Evolutionary conservation across 2,797 vertebrate genomes (phyloP).

Genomic region (Catamblyrhynchus diadema): DNA sequence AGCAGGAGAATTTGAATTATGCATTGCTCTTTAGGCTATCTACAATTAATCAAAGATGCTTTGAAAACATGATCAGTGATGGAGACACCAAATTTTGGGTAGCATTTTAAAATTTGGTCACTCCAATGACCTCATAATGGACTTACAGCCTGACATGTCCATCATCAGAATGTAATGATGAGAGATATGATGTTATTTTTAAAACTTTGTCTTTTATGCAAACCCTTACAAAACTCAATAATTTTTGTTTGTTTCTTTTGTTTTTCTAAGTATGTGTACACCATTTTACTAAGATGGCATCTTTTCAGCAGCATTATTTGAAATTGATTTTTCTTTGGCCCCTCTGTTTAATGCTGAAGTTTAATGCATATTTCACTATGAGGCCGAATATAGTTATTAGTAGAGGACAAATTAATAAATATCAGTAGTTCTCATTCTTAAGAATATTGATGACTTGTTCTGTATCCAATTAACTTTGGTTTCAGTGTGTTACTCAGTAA

Average conservation of each 20-base stretch:
- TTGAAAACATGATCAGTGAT: neutral
- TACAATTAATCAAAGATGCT: neutral
- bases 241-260: neutral
- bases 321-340: neutral
- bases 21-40: neutral
- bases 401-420: neutral
- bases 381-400: neutral
- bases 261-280: neutral
- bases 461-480: neutral
- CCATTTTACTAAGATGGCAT: neutral
- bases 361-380: neutral
- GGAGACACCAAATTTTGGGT: neutral
- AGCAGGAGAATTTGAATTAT: conserved; percentile 1
- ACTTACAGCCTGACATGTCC: neutral
- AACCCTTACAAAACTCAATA: neutral
- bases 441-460: neutral
- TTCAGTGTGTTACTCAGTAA: neutral
- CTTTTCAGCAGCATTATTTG: neutral
- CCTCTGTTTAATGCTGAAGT: neutral
- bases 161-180: neutral
- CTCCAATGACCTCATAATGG: neutral
- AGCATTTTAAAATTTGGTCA: neutral
- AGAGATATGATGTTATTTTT: neutral
- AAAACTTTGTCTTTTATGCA: neutral
- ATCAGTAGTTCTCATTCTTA: neutral